These are phyloP conservation scores for Drosophila hamatofila DNA, from an alignment of 2,888 invertebrate genomes.

Conservation along the genomic window DNA sequence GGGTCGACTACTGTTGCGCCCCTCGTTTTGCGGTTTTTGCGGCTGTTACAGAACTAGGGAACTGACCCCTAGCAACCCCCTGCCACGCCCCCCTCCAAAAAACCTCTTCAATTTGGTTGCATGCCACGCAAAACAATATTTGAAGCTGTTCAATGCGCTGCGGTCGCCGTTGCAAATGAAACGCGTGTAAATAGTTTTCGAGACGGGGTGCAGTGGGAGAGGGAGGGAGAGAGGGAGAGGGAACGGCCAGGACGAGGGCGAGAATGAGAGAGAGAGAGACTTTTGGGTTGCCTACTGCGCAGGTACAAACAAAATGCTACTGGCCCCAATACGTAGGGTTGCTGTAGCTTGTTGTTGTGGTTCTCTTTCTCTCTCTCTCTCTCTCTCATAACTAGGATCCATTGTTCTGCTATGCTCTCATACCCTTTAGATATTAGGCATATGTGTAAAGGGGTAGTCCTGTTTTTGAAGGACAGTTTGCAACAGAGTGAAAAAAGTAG, in stretches of 20 bases:
- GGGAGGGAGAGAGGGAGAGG: neutral
- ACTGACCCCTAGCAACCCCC: neutral
- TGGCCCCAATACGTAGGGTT: constrained; percentile 26
- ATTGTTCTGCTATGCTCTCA: neutral
- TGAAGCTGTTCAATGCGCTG: constrained; percentile 43
- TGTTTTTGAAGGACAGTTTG: neutral
- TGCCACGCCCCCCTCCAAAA: neutral
- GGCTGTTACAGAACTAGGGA: constrained; percentile 1
- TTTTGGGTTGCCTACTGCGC: constrained; percentile 50
- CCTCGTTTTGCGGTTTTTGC: constrained; percentile 26
- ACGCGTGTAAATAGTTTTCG: constrained; percentile 23
- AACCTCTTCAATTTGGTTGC: constrained; percentile 22
- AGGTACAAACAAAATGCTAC: constrained; percentile 73
- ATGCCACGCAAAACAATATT: constrained; percentile 32
- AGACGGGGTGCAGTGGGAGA: neutral
- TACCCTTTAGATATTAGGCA: neutral
- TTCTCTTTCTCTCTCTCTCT: neutral
- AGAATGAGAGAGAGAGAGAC: neutral
- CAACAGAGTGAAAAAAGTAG: neutral
- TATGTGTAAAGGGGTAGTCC: neutral
- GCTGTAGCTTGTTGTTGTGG: constrained; percentile 21
- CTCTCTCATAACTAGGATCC: neutral
- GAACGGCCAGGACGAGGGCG: neutral
- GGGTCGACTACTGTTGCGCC: constrained; percentile 55
- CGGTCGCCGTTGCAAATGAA: constrained; percentile 28